A percentile compares a stretch with the other conserved stretches of the same genome.
phyloP scores from a whole-genome alignment of 2,888 invertebrate species.

The Calameuta filiformis region DNA sequence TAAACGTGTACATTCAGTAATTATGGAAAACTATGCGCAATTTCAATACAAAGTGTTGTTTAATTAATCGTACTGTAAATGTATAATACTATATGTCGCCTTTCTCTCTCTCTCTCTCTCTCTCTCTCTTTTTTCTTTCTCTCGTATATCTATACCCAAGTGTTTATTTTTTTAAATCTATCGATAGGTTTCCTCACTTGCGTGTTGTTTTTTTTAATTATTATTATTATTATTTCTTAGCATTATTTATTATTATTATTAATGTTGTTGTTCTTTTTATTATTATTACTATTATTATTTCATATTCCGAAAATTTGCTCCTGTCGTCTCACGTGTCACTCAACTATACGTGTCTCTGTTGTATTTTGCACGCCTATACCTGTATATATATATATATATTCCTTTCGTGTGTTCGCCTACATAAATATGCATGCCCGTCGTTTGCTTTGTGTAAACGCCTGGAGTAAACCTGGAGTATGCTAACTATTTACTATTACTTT shows the following conservation, averaged over 20 bases:
- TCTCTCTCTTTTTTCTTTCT: too few species aligned
- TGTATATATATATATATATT: too few species aligned
- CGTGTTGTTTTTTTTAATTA: conserved; percentile 14
- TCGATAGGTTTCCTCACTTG: conserved; percentile 11
- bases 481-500: too few species aligned
- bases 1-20: conserved; percentile 54
- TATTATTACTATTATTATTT: conserved; percentile 6
- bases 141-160: too few species aligned
- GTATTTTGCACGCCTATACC: too few species aligned
- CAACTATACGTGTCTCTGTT: too few species aligned
- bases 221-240: conserved; percentile 13
- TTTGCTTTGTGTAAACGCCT: too few species aligned
- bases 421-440: too few species aligned
- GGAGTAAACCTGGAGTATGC: too few species aligned
- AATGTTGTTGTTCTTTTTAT: neutral
- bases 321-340: neutral
- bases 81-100: conserved; percentile 53
- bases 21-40: conserved; percentile 56
- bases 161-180: conserved; percentile 7
- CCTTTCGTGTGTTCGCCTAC: too few species aligned
- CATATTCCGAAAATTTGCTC: neutral
- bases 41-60: conserved; percentile 45
- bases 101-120: too few species aligned
- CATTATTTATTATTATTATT: conserved; percentile 19
- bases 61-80: conserved; percentile 49